Conservation (phyloP, 2,113 vertebrate species). For the Erythrocercus mccallii region DNA sequence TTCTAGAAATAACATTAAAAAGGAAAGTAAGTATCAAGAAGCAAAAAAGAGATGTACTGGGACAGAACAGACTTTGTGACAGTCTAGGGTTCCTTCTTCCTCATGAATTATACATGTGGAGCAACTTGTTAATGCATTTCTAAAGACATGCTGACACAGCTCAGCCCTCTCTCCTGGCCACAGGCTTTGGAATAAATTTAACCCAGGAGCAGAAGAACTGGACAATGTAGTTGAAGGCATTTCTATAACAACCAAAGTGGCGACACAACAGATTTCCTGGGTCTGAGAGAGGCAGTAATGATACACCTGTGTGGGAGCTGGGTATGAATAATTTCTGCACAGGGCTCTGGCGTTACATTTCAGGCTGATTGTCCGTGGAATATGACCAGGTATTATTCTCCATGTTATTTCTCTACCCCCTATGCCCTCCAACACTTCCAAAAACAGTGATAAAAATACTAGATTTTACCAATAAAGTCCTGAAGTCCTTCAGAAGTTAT, state of each 20-base stretch:
- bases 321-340: slow-evolving; percentile 59
- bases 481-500: not conserved
- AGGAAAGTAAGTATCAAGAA: not conserved
- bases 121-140: slow-evolving; percentile 53
- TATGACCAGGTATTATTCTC: not conserved
- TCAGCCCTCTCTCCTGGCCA: not conserved
- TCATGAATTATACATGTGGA: slow-evolving; percentile 45
- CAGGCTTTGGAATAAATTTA: not conserved
- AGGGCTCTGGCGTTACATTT: slow-evolving; percentile 25
- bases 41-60: not conserved
- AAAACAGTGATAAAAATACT: not conserved
- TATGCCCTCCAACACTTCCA: not conserved
- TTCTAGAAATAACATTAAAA: not conserved
- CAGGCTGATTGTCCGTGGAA: slow-evolving; percentile 14
- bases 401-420: not conserved
- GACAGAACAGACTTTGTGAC: not conserved
- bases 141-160: slow-evolving; percentile 14
- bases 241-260: not conserved
- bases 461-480: not conserved
- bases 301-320: not conserved
- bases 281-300: not conserved
- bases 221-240: not conserved
- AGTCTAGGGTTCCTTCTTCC: slow-evolving; percentile 20
- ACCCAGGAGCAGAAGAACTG: not conserved
- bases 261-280: not conserved